Base-by-base conservation (phyloP, 2,888 invertebrate genomes). In the Drosophila niveifrons region DNA sequence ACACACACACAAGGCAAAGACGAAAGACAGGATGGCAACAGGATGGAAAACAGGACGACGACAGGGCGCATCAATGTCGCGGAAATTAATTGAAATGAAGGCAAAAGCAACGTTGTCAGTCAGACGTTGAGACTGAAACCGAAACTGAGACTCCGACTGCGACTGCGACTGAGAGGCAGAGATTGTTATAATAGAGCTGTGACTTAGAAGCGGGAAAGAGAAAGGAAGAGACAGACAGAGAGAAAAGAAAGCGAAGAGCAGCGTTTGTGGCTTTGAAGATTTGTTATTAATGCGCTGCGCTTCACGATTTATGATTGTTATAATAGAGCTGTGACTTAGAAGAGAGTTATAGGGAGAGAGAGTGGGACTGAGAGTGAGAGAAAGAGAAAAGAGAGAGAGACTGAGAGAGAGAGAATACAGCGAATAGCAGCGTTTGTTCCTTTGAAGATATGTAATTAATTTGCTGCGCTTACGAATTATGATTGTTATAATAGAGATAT, bases 11-110 rank as follows among this genome's bases (percentile, higher is more conserved):
- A 31, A 31, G 10, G 56, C 52, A 62, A 39, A 57, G 51, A 56
- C 55, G 56, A 56, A 39, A n/a, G 23, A 23, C 39, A 50, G 23
- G 29, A 55, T 39, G 58, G 48, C 23, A 46, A 57, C 34, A 46
- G 57, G 15, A 31, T 44, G 43, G 29, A 13, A 13, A 50, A 62
- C 48, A 53, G 44, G 36, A 63, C 47, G 78, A 69, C 73, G 73
- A 78, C 78, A 66, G 75, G 48, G 59, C 64, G 57, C 88, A 86
- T 88, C 88, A 88, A 86, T 84, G 88, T 84, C 75, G 87, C 70
- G 83, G 72, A 88, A 84, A 84, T 84, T 88, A 84, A 86, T 88
- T 88, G 88, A 84, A 84, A 84, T 75, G 88, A 82, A 82, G 80
- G 82, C 77, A 63, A 23, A 23, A 68, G 66, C 57, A 70, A 82